phyloP scores from a whole-genome alignment of 2,888 invertebrate genomes.

The Charanyca ferruginea region DNA sequence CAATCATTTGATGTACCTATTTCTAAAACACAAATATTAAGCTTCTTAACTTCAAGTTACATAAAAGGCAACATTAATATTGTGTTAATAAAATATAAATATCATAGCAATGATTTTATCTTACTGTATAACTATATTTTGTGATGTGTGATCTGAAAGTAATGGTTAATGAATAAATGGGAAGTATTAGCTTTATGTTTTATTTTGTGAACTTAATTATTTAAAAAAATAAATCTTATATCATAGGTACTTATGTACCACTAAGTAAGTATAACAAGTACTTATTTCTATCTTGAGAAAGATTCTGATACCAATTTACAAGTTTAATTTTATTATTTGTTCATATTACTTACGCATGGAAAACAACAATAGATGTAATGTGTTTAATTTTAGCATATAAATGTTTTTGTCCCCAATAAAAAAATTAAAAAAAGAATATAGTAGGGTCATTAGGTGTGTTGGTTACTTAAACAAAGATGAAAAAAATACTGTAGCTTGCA shows the following conservation, averaged over 20 bases:
- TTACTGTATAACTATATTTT: slow-evolving; percentile 53
- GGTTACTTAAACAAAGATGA: slow-evolving; percentile 1
- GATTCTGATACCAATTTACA: neutral
- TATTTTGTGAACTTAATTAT: slow-evolving; percentile 28
- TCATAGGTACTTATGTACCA: too few relatives aligned
- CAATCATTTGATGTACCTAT: slow-evolving; percentile 17
- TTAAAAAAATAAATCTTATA: neutral
- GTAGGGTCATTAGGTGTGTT: neutral
- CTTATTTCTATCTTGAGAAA: neutral
- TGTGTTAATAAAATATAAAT: slow-evolving; percentile 42
- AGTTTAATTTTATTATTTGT: slow-evolving; percentile 1
- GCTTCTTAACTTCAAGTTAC: slow-evolving; percentile 45
- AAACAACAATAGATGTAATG: neutral
- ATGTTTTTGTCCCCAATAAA: too few relatives aligned
- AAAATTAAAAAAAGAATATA: too few relatives aligned
- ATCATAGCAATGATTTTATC: slow-evolving; percentile 54
- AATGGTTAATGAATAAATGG: slow-evolving; percentile 73
- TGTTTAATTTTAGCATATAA: too few relatives aligned
- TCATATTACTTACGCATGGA: neutral
- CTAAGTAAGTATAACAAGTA: too few relatives aligned
- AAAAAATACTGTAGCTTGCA: slow-evolving; percentile 23
- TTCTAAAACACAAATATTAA: slow-evolving; percentile 25
- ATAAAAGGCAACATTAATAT: slow-evolving; percentile 50
- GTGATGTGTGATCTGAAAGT: slow-evolving; percentile 70
- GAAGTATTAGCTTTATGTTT: slow-evolving; percentile 62